Evolutionary conservation across 2,888 invertebrate genomes (phyloP), one percentile per base, ranked within the genome.

Genomic region (Bursaphelenchus okinawaensis): DNA sequence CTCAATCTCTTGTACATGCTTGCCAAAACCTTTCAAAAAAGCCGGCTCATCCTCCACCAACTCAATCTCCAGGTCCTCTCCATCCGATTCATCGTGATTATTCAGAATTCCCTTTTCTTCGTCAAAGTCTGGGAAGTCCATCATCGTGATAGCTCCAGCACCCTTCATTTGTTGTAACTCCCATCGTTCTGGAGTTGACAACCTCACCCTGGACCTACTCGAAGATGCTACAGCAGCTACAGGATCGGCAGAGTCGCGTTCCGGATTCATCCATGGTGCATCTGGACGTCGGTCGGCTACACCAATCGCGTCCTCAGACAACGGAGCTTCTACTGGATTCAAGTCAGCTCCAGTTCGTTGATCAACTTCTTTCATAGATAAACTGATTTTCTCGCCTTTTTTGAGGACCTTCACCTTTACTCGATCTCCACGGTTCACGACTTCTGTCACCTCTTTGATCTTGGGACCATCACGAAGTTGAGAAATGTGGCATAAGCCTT

Each of bases 41-140:
- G 96, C 92, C 0, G 98, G 92, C 82, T 98, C 96, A 63, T 99
- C 98, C 84, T 99, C 98, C 0, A 95, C 95, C 65, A 99, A 86
- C 84, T 98, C 98, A 72, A 99, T 95, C 86, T 94, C 93, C 62
- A 93, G 89, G 81, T 99, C 98, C 63, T 96, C 98, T 83, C 96
- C 96, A 91, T 83, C 83, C 61, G 76, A 75, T 68, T 80, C 81
- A 16, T 79, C 79, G 75, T 19, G 72, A 66, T 83, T 83, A 65
- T 84, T 82, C 56, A 94, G 83, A 4, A 91, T 84, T 51, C 95
- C 96, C 9, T 92, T 92, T 83, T 96, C 96, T 67, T 93, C 94
- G 83, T 98, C 96, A 83, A 95, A 96, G 83, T 96, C 95, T 0
- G 96, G 96, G 68, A 95, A 84, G 83, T 96, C 95, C 74, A 91